A percentile compares a stretch with the other conserved stretches of the same genome.
Evolutionary conservation across 2,888 invertebrate genomes (phyloP).

Genomic region (Andrena dorsata): DNA sequence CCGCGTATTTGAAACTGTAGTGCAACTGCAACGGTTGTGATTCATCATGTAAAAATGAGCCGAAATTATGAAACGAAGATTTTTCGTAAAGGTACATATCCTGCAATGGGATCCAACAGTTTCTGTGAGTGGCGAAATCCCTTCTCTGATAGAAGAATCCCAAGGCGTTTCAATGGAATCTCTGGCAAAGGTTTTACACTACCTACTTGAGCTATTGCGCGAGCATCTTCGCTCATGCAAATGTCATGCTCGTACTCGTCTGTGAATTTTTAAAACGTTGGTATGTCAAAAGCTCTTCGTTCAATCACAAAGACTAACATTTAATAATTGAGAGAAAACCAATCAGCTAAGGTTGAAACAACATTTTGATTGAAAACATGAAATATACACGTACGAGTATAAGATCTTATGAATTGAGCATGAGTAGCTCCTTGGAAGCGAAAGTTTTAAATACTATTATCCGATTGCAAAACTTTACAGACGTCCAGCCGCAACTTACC

Average conservation of each 20-base stretch:
- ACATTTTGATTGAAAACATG: no score
- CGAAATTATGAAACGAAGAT: no score
- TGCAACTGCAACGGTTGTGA: no score
- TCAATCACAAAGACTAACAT: slow-evolving; percentile 46
- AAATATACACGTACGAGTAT: no score
- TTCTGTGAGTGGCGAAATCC: not conserved
- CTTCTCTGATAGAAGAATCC: not conserved
- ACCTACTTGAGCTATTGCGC: slow-evolving; percentile 45
- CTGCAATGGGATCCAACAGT: not conserved
- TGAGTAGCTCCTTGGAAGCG: not conserved
- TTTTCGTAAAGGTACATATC: not conserved
- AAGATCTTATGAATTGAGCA: not conserved
- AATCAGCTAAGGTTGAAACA: slow-evolving; percentile 23
- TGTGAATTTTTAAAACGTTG: slow-evolving; percentile 55
- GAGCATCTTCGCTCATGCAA: slow-evolving; percentile 49
- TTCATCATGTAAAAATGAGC: no score
- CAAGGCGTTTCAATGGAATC: not conserved
- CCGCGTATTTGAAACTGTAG: no score
- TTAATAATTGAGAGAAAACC: slow-evolving; percentile 47
- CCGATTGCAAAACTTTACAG: not conserved
- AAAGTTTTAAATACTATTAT: not conserved
- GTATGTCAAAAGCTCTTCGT: slow-evolving; percentile 44
- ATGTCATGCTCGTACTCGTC: slow-evolving; percentile 48
- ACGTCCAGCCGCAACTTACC: not conserved
- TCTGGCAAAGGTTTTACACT: slow-evolving; percentile 37